Conservation (phyloP, 2,797 vertebrate species). For the Lagorchestes hirsutus region DNA sequence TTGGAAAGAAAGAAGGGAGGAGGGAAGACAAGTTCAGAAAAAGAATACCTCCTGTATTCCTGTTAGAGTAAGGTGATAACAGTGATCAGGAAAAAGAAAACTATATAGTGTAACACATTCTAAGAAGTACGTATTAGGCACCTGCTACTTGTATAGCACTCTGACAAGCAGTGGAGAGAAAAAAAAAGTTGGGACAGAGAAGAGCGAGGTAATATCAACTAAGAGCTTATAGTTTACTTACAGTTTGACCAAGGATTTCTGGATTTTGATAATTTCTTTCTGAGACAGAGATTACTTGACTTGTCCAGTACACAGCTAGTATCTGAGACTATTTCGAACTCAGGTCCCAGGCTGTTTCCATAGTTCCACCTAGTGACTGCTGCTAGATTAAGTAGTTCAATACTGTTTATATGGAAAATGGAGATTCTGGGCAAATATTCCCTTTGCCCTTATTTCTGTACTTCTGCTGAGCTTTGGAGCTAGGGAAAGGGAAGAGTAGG, state of each 20-base stretch:
- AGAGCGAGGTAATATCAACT: not conserved
- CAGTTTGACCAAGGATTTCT: not conserved
- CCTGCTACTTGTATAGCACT: not conserved
- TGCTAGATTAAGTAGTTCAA: not conserved
- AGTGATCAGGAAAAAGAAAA: not conserved
- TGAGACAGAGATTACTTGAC: not conserved
- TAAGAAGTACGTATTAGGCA: not conserved
- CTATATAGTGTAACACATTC: not conserved
- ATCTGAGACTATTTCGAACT: not conserved
- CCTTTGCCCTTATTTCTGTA: not conserved
- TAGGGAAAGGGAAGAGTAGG: not conserved
- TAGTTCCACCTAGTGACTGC: not conserved
- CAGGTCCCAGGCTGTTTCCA: not conserved
- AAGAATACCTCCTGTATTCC: not conserved
- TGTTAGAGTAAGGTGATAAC: not conserved
- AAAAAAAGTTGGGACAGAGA: not conserved
- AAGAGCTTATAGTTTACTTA: not conserved
- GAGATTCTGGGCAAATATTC: not conserved
- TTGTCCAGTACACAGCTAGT: not conserved
- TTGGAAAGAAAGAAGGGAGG: not conserved
- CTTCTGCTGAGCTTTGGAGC: not conserved
- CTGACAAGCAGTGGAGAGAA: not conserved
- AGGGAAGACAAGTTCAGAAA: not conserved
- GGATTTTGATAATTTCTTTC: not conserved
- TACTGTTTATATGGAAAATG: not conserved